These are phyloP conservation scores for Sesia apiformis DNA, from an alignment of 2,888 invertebrate species.

Conservation along the genomic window DNA sequence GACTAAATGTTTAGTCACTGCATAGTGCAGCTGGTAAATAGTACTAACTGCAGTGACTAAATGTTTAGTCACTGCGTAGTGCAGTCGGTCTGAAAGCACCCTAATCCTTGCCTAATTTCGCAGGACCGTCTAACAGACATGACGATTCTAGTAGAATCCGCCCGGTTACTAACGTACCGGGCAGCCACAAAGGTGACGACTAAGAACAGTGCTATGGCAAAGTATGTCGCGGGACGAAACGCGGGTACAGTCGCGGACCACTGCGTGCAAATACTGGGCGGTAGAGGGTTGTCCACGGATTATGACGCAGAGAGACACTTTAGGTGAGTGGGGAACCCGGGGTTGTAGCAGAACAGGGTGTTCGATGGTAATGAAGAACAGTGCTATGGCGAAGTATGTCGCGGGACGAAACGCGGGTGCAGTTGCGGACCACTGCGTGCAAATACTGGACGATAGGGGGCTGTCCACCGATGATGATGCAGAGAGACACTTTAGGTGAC, in stretches of 20 bases:
- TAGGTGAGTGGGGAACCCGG: no score
- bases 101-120: background rate
- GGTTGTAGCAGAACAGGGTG: no score
- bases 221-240: constrained; percentile 80
- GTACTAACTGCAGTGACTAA: no score
- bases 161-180: constrained; percentile 80
- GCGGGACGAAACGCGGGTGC: constrained; percentile 81
- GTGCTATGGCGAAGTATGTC: constrained; percentile 84
- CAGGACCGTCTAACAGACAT: constrained; percentile 81
- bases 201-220: constrained; percentile 84
- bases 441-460: constrained; percentile 84
- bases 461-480: constrained; percentile 80
- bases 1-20: no score
- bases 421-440: constrained; percentile 81
- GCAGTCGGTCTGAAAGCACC: no score
- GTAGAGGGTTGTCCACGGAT: constrained; percentile 79
- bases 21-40: no score
- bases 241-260: constrained; percentile 81
- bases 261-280: constrained; percentile 84
- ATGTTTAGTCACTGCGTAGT: no score
- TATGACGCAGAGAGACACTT: constrained; percentile 85
- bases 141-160: constrained; percentile 78
- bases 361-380: no score
- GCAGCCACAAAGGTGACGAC: constrained; percentile 78
- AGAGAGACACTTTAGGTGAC: constrained; percentile 80